These are phyloP conservation scores for Diarsia rubi DNA, from an alignment of 2,888 invertebrate species.

Conservation along the genomic window DNA sequence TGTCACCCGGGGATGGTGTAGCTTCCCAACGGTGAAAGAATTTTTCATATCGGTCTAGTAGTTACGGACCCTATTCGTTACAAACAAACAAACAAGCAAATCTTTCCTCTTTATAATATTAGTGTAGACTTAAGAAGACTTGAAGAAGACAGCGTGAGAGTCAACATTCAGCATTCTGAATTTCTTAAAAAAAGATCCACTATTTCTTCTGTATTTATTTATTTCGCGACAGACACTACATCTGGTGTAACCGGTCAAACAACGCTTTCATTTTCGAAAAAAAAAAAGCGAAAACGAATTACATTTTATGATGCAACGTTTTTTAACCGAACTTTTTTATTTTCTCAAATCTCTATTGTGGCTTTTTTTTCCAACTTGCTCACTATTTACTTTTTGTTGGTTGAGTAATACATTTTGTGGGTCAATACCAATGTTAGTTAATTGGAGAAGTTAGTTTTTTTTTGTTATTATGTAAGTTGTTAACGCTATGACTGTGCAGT, in stretches of 20 bases:
- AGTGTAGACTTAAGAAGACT: too few relatives aligned
- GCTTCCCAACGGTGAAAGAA: too few relatives aligned
- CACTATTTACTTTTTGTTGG: slow-evolving; percentile 52
- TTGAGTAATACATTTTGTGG: slow-evolving; percentile 72
- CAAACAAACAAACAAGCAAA: too few relatives aligned
- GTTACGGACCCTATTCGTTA: too few relatives aligned
- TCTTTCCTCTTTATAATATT: too few relatives aligned
- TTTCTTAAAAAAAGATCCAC: background rate
- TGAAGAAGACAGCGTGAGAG: background rate
- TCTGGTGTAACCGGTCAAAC: slow-evolving; percentile 51
- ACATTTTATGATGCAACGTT: slow-evolving; percentile 72
- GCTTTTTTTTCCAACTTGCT: slow-evolving; percentile 61
- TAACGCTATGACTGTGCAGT: slow-evolving; percentile 11
- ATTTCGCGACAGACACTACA: slow-evolving; percentile 12
- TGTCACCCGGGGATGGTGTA: too few relatives aligned
- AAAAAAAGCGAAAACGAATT: slow-evolving; percentile 53
- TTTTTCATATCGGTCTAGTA: too few relatives aligned
- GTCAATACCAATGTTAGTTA: slow-evolving; percentile 72
- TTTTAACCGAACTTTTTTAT: slow-evolving; percentile 49
- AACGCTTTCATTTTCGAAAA: slow-evolving; percentile 68
- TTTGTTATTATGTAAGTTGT: slow-evolving; percentile 41
- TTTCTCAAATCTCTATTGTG: slow-evolving; percentile 48
- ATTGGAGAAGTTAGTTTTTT: slow-evolving; percentile 42
- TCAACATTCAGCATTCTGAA: background rate
- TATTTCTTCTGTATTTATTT: slow-evolving; percentile 28